Conservation (phyloP, 35 echinoderm and acorn worm genomes). For the Diadema setosum region DNA sequence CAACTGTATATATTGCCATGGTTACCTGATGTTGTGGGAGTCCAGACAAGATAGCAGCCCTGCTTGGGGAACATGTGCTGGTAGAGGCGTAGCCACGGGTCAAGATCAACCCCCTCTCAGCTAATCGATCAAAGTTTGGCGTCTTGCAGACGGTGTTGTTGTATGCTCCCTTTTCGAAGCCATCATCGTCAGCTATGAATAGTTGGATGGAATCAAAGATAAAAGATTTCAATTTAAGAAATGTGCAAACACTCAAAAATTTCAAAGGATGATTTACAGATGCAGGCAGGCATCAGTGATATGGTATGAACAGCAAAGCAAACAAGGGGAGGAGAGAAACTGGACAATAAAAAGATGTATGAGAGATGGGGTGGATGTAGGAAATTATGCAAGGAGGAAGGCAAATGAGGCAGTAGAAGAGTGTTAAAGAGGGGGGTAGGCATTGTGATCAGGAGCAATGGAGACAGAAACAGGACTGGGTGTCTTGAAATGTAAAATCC, state of each 20-base stretch:
- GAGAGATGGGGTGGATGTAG: neutral
- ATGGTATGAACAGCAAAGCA: neutral
- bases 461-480: too few species aligned
- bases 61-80: constrained; percentile 76
- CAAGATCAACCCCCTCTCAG: constrained; percentile 43
- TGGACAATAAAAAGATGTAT: neutral
- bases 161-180: constrained; percentile 67
- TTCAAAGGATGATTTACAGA: neutral
- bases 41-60: constrained; percentile 65
- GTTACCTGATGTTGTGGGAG: constrained; percentile 54
- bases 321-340: neutral
- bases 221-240: neutral
- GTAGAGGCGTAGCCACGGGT: constrained; percentile 62
- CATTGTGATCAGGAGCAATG: too few species aligned
- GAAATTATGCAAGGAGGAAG: too few species aligned
- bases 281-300: neutral
- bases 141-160: constrained; percentile 77
- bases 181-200: constrained; percentile 61
- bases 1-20: neutral
- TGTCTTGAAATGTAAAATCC: neutral
- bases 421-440: too few species aligned
- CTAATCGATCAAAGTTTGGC: constrained; percentile 45
- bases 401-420: too few species aligned
- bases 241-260: neutral
- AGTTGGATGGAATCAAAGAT: neutral